These are phyloP conservation scores for Acanthis flammea DNA, from an alignment of 2,797 vertebrate species.

Conservation along the genomic window DNA sequence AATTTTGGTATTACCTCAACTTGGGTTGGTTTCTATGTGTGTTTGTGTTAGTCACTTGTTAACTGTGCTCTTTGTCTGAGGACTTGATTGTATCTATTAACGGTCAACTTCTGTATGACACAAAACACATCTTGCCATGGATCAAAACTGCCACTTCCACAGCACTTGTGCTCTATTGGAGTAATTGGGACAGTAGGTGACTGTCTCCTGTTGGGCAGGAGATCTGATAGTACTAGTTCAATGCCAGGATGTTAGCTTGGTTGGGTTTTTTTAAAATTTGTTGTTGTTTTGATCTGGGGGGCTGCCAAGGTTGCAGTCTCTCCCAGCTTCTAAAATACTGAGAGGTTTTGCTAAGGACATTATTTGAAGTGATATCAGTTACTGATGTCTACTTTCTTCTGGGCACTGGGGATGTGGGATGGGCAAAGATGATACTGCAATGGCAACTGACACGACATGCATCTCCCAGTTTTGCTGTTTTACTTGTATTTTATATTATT, in stretches of 20 bases:
- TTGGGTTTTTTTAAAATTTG: rapidly evolving
- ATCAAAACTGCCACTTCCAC: neutral
- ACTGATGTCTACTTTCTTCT: neutral
- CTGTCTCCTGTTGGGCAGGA: neutral
- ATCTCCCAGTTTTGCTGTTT: neutral
- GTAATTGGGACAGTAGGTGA: neutral
- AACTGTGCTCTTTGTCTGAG: neutral
- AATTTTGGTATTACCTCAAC: neutral
- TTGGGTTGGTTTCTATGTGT: neutral
- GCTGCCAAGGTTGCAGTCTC: neutral
- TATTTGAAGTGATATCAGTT: neutral
- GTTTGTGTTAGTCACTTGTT: neutral
- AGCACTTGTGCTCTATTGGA: neutral
- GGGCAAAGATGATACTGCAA: neutral
- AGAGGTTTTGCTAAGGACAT: neutral
- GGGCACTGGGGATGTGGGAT: neutral
- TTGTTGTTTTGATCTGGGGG: rapidly evolving
- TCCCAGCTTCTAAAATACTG: neutral
- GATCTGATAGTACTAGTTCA: neutral
- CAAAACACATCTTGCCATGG: neutral
- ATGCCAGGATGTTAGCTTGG: neutral
- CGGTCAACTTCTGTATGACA: neutral
- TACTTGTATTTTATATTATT: neutral
- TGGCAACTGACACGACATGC: neutral
- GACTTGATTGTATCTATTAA: neutral